Base-by-base conservation (phyloP, 1,140 invertebrate species). In the Aplysia californica region DNA sequence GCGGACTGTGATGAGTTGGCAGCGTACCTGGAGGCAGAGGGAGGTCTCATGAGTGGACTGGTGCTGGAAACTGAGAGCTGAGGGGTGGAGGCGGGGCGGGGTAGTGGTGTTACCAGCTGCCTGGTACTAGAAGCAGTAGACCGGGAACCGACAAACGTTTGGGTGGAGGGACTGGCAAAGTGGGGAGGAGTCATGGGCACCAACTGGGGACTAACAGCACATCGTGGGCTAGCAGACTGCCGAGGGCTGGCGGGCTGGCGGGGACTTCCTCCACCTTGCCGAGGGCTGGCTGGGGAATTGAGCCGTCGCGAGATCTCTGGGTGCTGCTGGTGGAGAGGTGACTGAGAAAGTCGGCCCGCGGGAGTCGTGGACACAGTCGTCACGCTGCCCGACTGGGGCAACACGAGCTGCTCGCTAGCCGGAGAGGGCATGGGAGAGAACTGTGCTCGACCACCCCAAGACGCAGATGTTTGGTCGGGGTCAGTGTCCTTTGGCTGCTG, bases 201-300 rank as follows among this genome's bases (percentile, higher is more conserved):
- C 23, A 3, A 4, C 15, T 41, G 29, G 29, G n/a, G n/a, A n/a
- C n/a, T n/a, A n/a, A n/a, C n/a, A n/a, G n/a, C n/a, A n/a, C n/a
- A n/a, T n/a, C n/a, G n/a, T n/a, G n/a, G n/a, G 41, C 72, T 75
- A 20, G 10, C 38, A 18, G 39, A 65, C 15, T 33, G 36, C 0
- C 72, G 38, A 20, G 72, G 72, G 23, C 72, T 75, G 1, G 59
- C 39, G 39, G 72, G 20, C 39, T 64, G 59, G 44, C 72, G 55
- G 31, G 72, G 72, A 36, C 72, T 75, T 10, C 20, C 26, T 1
- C 26, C 29, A 5, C 36, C 21, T 31, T 66, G 72, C 26, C 72
- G 6, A 10, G 72, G 72, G 33, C 72, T 75, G 1, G 66, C 72
- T 20, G 72, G 72, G 4, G 72, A 75, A 38, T 35, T 65, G 21